A percentile compares a stretch with the other conserved stretches of the same genome.
Evolutionary conservation across 2,797 vertebrate species (phyloP).

Genomic region (Hemibagrus guttatus): DNA sequence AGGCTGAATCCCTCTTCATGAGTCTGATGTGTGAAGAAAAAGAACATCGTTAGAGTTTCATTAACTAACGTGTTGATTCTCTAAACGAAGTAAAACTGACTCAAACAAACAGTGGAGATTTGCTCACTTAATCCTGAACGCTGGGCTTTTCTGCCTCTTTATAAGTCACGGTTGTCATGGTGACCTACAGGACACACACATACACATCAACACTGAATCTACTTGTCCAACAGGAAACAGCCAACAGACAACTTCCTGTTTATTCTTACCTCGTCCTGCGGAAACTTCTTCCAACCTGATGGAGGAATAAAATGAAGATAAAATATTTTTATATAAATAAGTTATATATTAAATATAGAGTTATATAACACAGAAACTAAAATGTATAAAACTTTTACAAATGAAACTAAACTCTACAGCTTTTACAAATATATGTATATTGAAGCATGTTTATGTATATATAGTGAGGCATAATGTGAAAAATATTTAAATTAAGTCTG

Average conservation of each 20-base stretch:
- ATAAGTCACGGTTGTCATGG: slow-evolving; percentile 1
- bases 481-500: too few species aligned
- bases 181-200: neutral
- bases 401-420: neutral
- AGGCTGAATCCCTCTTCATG: neutral
- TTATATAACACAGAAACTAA: neutral
- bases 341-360: too few species aligned
- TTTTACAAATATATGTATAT: too few species aligned
- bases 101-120: neutral
- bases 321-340: neutral
- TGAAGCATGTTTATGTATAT: too few species aligned
- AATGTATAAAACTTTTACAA: neutral
- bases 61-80: neutral
- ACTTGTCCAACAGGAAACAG: neutral
- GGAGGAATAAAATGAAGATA: neutral
- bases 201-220: neutral
- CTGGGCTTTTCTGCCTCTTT: neutral
- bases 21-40: neutral
- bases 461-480: too few species aligned
- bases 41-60: neutral
- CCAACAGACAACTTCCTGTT: neutral
- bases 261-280: neutral
- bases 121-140: neutral
- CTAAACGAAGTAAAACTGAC: neutral
- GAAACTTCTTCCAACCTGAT: neutral